Base-by-base conservation (phyloP, 2,797 vertebrate species). In the Chelon labrosus region DNA sequence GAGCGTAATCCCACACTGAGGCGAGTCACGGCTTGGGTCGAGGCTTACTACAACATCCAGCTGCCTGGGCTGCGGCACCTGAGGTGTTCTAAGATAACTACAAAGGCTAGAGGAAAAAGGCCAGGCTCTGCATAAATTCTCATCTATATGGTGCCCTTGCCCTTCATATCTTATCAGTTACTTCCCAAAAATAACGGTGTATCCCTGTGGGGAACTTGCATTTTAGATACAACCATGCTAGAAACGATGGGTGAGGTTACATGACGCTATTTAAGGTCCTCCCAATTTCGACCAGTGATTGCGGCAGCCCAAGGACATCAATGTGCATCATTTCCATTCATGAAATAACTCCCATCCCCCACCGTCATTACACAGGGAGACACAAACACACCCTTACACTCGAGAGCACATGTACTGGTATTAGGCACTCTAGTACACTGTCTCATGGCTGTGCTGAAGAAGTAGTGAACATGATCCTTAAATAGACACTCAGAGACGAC, bases 1-100 rank as follows among this genome's bases (percentile, higher is more conserved):
- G 81, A 86, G 70, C 67, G 52, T 85, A 90, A 92, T 92, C 86
- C 84, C 74, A 77, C 63, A 83, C 42, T 84, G 79, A 84, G 84
- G 85, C 74, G 25, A 85, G 84, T 88, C 83, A 62, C 54, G 2
- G 68, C 70, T 78, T 66, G 65, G 81, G 75, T 77, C 25, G 76
- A 83, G 72, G 83, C 79, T 89, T 83, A 83, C 76, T 76, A 75
- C 75, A 83, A 75, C 80, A 84, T 75, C 84, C 76, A 76, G 56
- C 61, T 80, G 78, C 73, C 80, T 70, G 61, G 70, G 65, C 83
- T 83, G 75, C 68, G 75, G 75, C 82, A 79, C 82, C 78, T 5
- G 62, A 77, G 84, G 87, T 83, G 77, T 86, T 83, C 77, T 67
- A 56, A 83, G 87, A 88, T 90, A 89, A 85, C 75, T 67, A 62